A percentile compares a stretch with the other conserved stretches of the same genome.
phyloP scores from a whole-genome alignment of 2,113 vertebrate genomes.

The Excalfactoria chinensis region DNA sequence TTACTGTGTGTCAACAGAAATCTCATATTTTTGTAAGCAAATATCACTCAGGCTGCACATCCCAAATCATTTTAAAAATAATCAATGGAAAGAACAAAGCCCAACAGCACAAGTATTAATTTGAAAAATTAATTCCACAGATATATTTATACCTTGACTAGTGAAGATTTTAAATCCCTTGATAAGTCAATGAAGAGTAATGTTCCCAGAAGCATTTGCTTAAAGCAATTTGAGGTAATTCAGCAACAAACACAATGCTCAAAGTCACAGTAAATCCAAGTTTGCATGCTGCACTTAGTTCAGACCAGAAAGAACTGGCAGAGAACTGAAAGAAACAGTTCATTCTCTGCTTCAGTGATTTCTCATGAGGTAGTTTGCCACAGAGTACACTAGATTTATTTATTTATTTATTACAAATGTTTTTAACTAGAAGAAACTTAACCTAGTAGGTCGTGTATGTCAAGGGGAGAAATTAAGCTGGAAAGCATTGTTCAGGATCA shows the following conservation, averaged over 20 bases:
- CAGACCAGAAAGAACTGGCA: not conserved
- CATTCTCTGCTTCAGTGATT: not conserved
- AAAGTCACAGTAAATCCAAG: conserved; percentile 4
- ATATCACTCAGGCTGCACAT: conserved; percentile 8
- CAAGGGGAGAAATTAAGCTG: not conserved
- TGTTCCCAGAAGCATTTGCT: conserved; percentile 13
- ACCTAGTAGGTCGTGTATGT: not conserved
- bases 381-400: not conserved
- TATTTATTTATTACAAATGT: not conserved
- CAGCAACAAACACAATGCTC: not conserved
- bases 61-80: conserved; percentile 34
- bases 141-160: conserved; percentile 45
- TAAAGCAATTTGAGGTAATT: conserved; percentile 38
- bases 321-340: conserved; percentile 9
- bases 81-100: conserved; percentile 16
- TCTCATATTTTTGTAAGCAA: conserved; percentile 37
- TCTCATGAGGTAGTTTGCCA: not conserved
- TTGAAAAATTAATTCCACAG: conserved; percentile 48
- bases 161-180: conserved; percentile 32
- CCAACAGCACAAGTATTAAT: conserved; percentile 25
- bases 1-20: conserved; percentile 27
- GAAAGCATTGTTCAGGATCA: not conserved
- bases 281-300: not conserved
- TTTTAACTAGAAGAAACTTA: not conserved
- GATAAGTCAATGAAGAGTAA: conserved; percentile 10